Conservation (phyloP, 2,113 vertebrate species). For the Nycticebus coucang region DNA sequence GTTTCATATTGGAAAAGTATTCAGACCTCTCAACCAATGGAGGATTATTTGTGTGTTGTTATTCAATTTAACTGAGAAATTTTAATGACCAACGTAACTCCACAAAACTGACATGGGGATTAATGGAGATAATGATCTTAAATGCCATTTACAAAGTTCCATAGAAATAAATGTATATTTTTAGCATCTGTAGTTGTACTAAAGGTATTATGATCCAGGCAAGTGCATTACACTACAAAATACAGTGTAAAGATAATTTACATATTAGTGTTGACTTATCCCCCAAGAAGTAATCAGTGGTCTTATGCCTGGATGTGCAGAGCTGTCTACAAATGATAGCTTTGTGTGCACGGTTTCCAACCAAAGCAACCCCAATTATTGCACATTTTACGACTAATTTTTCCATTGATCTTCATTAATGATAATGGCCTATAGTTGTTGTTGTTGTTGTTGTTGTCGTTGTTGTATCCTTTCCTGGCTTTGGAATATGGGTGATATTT, state of each 20-base stretch:
- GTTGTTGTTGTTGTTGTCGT: too few relatives aligned
- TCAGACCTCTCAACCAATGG: not conserved
- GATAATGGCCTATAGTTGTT: too few relatives aligned
- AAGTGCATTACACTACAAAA: not conserved
- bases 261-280: not conserved
- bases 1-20: not conserved
- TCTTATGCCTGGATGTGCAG: not conserved
- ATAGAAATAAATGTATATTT: not conserved
- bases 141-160: not conserved
- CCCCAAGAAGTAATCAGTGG: not conserved
- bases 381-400: not conserved
- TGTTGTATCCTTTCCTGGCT: too few relatives aligned
- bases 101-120: not conserved
- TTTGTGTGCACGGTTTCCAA: not conserved
- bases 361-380: not conserved
- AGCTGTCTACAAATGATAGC: not conserved
- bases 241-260: not conserved
- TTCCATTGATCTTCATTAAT: too few relatives aligned
- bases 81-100: not conserved
- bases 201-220: not conserved
- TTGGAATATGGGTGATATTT: too few relatives aligned
- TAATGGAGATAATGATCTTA: not conserved
- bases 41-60: not conserved
- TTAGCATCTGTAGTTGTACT: not conserved
- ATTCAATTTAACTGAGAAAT: not conserved